Base-by-base conservation (phyloP, 2,888 invertebrate species). In the Stenchaetothrips biformis region DNA sequence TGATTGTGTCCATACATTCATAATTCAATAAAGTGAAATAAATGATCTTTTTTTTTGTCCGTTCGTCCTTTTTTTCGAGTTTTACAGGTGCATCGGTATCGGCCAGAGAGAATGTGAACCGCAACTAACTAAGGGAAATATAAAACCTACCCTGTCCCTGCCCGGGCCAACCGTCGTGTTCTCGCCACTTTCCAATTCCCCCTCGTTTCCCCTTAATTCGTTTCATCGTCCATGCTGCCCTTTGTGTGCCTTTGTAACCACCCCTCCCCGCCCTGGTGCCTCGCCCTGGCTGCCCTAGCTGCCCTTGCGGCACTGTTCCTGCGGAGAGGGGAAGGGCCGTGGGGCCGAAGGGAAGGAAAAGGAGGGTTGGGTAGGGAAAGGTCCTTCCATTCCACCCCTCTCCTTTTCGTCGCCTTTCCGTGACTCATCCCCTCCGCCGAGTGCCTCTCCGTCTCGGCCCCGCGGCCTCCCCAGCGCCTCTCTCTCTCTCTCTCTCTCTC, bases 321-420 rank as follows among this genome's bases (percentile, higher is more conserved):
- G 25, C 67, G 67, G 67, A 59, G 18, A 59, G 16, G 59, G 59
- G 59, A 25, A n/a, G 67, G 18, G 67, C 37, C 37, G 37, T 37
- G 4, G 37, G 37, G 37, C 37, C 37, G 37, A 37, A 37, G 37
- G 37, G 37, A 37, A 37, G 37, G 37, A 37, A 37, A 37, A n/a
- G 21, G 67, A 7, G 21, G 67, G 2, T 4, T 9, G 25, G 67
- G 11, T n/a, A 25, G 25, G 67, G 67, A 59, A 59, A 16, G 59
- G 59, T 18, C 59, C 59, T 74, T 25, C 67, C 37, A 37, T 74
- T 25, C 67, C 67, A 7, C 67, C 67, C 67, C 53, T 25, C 67
- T 74, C 67, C 67, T 25, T 74, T 74, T 74, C 67, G 25, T 74
- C 67, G 67, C 67, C 67, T 74, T 74, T 25, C 25, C 67, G 67